Evolutionary conservation across 2,888 invertebrate genomes (phyloP).

Genomic region (Ryuthela nishihirai): DNA sequence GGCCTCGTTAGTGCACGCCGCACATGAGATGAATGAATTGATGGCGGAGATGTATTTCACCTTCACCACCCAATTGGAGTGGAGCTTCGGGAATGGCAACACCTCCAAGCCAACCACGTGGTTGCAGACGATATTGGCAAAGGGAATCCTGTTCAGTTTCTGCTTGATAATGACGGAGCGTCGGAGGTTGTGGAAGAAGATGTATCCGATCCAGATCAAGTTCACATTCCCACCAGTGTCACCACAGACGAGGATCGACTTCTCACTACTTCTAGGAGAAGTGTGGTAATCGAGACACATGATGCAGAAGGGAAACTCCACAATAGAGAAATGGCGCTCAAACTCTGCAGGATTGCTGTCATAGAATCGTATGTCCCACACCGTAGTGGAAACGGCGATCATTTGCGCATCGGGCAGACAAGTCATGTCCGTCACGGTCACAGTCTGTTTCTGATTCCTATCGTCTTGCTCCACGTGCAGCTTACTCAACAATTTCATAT

Average conservation of each 20-base stretch:
- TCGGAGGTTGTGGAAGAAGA: conserved; percentile 1
- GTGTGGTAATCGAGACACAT: conserved; percentile 6
- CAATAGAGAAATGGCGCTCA: conserved; percentile 18
- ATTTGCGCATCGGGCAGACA: conserved; percentile 72
- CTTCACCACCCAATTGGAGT: conserved; percentile 66
- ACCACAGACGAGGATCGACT: conserved; percentile 51
- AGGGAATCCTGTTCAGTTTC: neutral
- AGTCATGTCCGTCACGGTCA: conserved; percentile 68
- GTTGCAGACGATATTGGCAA: neutral
- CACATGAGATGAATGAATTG: conserved; percentile 66
- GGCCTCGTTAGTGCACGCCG: conserved; percentile 58
- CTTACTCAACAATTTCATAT: no score
- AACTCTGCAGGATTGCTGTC: conserved; percentile 56
- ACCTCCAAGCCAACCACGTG: conserved; percentile 58
- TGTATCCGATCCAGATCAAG: conserved; percentile 51
- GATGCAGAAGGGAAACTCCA: conserved; percentile 8
- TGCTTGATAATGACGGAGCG: neutral
- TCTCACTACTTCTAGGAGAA: no score
- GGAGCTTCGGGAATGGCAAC: conserved; percentile 52
- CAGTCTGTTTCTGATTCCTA: conserved; percentile 14
- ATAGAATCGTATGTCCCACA: conserved; percentile 71
- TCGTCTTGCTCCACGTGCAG: no score
- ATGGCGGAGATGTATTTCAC: conserved; percentile 65
- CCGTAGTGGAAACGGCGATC: conserved; percentile 70
- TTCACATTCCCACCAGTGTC: conserved; percentile 64